Evolutionary conservation across 2,113 vertebrate genomes (phyloP), one percentile per base, ranked within the genome.

Genomic region (Phylloscopus trochiloides): DNA sequence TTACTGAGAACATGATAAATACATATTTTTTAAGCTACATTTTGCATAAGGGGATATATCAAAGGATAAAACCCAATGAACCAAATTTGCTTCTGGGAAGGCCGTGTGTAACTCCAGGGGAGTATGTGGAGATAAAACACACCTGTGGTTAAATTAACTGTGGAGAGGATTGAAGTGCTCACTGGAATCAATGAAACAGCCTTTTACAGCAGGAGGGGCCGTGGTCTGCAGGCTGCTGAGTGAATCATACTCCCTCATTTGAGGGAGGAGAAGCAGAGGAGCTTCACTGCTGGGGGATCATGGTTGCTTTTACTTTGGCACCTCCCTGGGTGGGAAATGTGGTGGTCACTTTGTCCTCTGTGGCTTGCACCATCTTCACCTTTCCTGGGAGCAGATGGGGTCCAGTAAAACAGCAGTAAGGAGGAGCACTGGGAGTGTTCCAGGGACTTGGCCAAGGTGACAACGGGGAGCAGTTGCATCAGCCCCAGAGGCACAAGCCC

Each of bases 81-180:
- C 32, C 38, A 74, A 51, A 80, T 88, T 86, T 94, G 21, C 54
- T 83, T 85, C 71, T 86, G 78, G 67, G 67, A 93, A 96, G 59
- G 72, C 83, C 63, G 24, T 55, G 28, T 73, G 43, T 90, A 92
- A 92, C 62, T 90, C 62, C 34, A 77, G 85, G 75, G 70, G 90
- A 88, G 42, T 74, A 83, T 18, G 38, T 26, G 17, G 47, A 88
- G 87, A 85, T 83, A 88, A 90, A 94, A 88, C 55, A 95, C 82
- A 90, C 63, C 74, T 79, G 74, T 91, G 78, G 62, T 74, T 91
- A 96, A 88, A 80, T 95, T 90, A 73, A 48, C 71, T 79, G 47
- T 63, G 71, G 63, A 90, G 43, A 83, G 47, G 40, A 51, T 28
- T 86, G 66, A 90, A 90, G 54, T 62, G 50, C 67, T 87, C 83